Conservation (phyloP, 2,797 vertebrate species). For the Lates japonicus region DNA sequence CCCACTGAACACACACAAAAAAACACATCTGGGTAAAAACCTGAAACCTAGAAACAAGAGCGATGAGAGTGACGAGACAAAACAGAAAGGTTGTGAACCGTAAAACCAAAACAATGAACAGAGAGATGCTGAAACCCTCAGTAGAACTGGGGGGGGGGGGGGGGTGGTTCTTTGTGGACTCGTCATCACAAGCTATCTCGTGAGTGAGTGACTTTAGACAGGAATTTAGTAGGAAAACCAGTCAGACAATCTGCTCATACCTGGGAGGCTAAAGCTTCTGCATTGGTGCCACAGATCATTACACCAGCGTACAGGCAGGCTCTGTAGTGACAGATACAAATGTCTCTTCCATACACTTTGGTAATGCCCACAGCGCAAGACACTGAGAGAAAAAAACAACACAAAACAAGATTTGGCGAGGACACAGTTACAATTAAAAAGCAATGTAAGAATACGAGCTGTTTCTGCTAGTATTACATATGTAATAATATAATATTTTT, state of each 20-base stretch:
- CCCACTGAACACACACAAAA: slow-evolving; percentile 81
- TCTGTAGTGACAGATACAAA: slow-evolving; percentile 15
- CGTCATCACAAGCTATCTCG: no score
- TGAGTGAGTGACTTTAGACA: no score
- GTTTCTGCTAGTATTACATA: not conserved
- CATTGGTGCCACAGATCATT: slow-evolving; percentile 19
- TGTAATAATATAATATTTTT: not conserved
- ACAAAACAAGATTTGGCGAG: not conserved
- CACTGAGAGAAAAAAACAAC: not conserved
- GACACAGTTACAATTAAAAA: not conserved
- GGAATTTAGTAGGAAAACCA: not conserved
- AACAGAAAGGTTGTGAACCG: no score
- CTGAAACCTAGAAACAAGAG: no score
- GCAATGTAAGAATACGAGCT: not conserved
- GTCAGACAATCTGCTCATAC: not conserved
- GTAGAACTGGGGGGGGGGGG: no score
- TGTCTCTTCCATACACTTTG: slow-evolving; percentile 15
- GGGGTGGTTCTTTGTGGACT: no score
- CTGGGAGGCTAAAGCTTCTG: not conserved
- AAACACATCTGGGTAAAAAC: not conserved
- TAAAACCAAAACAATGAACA: no score
- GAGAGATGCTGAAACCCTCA: no score
- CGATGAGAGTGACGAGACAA: no score
- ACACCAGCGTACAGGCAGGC: slow-evolving; percentile 32
- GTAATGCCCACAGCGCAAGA: not conserved